Evolutionary conservation across 2,113 vertebrate species (phyloP), one percentile per base, ranked within the genome.

Genomic region (Parotia lawesii): DNA sequence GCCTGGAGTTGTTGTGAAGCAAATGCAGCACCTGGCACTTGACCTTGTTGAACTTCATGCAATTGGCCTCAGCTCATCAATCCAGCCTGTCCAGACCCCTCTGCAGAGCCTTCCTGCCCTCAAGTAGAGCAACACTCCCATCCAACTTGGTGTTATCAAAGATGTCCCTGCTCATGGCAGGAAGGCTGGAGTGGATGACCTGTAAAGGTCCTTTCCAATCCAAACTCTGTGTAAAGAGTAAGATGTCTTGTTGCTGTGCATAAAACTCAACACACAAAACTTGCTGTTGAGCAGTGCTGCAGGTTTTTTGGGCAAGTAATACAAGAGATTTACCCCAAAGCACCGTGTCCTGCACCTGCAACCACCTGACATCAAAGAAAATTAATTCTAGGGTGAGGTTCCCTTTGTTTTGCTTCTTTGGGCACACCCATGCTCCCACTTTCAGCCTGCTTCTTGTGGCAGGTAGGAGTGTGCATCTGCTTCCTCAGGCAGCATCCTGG

Each of bases 1-100:
- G 45, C 61, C 29, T 67, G 40, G 28, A 16, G 24, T 17, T 20
- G 50, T 66, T 24, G 4, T 18, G 16, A 29, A 0, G 0, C 20
- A n/a, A 29, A 7, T 28, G n/a, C 11, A 58, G n/a, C 24, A 40
- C 4, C 16, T n/a, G 16, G 61, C 23, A 58, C 16, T 51, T 88
- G 25, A 19, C 27, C 19, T n/a, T 25, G 6, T 25, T 74, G n/a
- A 71, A 45, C 15, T 5, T 18, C 53, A 28, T 45, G 6, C 15
- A 51, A 0, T 3, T 60, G 24, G n/a, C 20, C 38, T 74, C 38
- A 45, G 45, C 13, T 24, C 29, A n/a, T 74, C 37, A 14, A 22
- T 60, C 33, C 45, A 60, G 38, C 53, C 69, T 67, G 24, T 40
- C 13, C 28, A 53, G 16, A 74, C 4, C 24, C 28, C 25, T 47